A percentile compares a stretch with the other conserved stretches of the same genome.
These are phyloP conservation scores for Triplophysa dalaica DNA, from an alignment of 2,113 vertebrate genomes.

Conservation along the genomic window DNA sequence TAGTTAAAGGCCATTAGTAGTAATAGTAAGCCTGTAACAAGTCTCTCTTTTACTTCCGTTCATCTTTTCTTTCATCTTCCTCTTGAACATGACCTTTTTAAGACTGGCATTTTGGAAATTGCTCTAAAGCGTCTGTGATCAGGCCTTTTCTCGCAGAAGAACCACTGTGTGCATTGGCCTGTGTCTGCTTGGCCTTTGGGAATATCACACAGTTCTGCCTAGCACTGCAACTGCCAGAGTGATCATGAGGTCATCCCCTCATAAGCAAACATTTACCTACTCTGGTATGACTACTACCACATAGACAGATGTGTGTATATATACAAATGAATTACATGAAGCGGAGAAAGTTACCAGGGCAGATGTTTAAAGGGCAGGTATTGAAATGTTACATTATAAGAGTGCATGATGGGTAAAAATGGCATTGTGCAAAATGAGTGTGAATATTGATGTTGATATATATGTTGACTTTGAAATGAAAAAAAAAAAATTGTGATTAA, in stretches of 20 bases:
- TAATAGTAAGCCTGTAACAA: too few species aligned
- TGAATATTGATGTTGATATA: neutral
- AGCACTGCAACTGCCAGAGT: constrained; percentile 5
- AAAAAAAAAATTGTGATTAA: too few species aligned
- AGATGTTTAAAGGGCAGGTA: neutral
- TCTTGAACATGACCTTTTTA: constrained; percentile 12
- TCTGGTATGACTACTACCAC: neutral
- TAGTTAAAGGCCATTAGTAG: too few species aligned
- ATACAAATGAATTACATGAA: neutral
- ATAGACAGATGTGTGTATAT: neutral
- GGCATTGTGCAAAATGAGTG: too few species aligned
- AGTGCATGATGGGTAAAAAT: neutral
- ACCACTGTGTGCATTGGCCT: constrained; percentile 25
- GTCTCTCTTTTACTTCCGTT: constrained; percentile 1
- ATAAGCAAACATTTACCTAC: constrained; percentile 41
- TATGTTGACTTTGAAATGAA: too few species aligned
- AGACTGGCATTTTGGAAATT: constrained; percentile 30
- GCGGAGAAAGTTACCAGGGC: neutral
- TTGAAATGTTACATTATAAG: neutral
- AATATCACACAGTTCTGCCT: constrained; percentile 18
- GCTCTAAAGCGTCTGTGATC: constrained; percentile 1
- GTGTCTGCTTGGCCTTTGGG: constrained; percentile 14
- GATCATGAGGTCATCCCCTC: constrained; percentile 42
- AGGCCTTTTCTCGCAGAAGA: constrained; percentile 17
- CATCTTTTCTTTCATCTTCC: constrained; percentile 10